phyloP scores from a whole-genome alignment of 2,797 vertebrate species.

The Karalla daura region DNA sequence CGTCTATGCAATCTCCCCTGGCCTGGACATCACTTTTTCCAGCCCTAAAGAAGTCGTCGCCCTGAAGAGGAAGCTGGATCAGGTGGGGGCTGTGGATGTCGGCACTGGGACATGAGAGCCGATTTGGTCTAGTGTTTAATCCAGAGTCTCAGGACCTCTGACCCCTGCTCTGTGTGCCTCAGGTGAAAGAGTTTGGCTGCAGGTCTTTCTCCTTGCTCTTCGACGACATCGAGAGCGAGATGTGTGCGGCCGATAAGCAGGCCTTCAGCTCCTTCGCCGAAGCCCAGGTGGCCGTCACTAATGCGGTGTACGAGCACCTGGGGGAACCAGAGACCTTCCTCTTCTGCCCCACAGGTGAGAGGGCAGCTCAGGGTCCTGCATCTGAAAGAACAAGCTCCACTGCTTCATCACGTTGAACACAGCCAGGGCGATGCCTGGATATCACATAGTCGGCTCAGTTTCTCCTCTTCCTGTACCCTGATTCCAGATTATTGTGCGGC shows the following conservation, averaged over 20 bases:
- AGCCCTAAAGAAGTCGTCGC: slow-evolving; percentile 93
- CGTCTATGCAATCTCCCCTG: slow-evolving; percentile 97
- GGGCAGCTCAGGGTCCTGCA: neutral
- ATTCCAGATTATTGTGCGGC: slow-evolving; percentile 93
- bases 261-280: slow-evolving; percentile 96
- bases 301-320: slow-evolving; percentile 93
- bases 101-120: slow-evolving; percentile 18
- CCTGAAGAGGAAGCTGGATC: slow-evolving; percentile 94
- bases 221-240: slow-evolving; percentile 96
- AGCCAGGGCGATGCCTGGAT: neutral
- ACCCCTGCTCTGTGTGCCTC: slow-evolving; percentile 1
- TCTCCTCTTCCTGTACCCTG: neutral
- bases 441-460: neutral
- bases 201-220: slow-evolving; percentile 96
- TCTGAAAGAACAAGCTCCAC: neutral
- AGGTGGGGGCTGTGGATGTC: no score
- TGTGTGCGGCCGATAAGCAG: slow-evolving; percentile 96
- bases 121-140: no score
- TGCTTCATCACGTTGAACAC: neutral
- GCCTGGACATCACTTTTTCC: slow-evolving; percentile 97
- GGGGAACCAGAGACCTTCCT: slow-evolving; percentile 93
- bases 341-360: slow-evolving; percentile 98
- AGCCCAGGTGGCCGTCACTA: slow-evolving; percentile 94
- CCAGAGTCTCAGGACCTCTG: no score
- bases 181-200: slow-evolving; percentile 96